Evolutionary conservation across 1,140 invertebrate species (phyloP), one percentile per base, ranked within the genome.

Genomic region (Oedothorax gibbosus): DNA sequence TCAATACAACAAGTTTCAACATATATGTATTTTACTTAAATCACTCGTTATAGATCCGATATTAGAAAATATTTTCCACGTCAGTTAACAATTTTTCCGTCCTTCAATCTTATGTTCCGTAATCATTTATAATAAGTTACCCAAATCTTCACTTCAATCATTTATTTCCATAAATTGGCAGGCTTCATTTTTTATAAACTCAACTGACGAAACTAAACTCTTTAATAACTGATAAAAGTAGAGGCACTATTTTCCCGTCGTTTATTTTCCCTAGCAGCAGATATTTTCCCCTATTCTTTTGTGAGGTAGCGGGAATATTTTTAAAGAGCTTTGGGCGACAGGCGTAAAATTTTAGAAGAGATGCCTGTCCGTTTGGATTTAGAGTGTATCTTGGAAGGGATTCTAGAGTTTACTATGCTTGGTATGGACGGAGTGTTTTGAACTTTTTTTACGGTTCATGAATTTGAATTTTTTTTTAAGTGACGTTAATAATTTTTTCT

Each of bases 281-380:
- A 18, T 12, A 18, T 62, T 18, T 35, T 57, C 18, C 18, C 54
- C 57, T 75, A 20, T 11, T 54, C 60, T 75, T 11, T 35, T 21
- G 35, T 35, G 56, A 57, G 6, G 12, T 62, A 62, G 18, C 2
- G 57, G 3, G 6, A 2, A 12, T 18, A 15, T 18, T 62, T 77
- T 77, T 65, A n/a, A 65, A 77, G 20, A 21, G 57, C 53, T 54
- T 18, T 21, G 75, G 14, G 15, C 50, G 75, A 77, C 75, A 77
- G 53, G 75, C 75, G 75, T 77, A 77, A 77, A 65, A 77, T 53
- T 77, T 77, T 49, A 65, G 60, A 77, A 51, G 57, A 57, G 75
- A 77, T 65, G 49, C 57, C 75, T 77, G 75, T 77, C 75, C 60
- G 49, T 50, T 77, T 50, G 49, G 75, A 77, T 77, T 77, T 65